Conservation (phyloP, 2,888 invertebrate genomes). For the Nesidiocoris tenuis region DNA sequence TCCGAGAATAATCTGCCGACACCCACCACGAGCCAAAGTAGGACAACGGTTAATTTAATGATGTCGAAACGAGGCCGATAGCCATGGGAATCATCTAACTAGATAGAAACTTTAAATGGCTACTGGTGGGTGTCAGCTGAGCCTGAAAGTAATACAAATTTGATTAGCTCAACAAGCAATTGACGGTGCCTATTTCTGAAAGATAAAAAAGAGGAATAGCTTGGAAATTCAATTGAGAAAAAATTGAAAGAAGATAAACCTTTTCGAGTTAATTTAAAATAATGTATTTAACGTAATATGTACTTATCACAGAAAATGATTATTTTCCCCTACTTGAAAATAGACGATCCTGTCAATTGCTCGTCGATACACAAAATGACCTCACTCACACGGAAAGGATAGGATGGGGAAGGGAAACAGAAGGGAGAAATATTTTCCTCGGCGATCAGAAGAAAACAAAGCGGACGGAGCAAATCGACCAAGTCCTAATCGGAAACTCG, state of each 20-base stretch:
- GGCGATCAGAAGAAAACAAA: constrained; percentile 4
- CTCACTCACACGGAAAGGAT: constrained; percentile 44
- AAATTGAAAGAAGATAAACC: too few relatives aligned
- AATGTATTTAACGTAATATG: too few relatives aligned
- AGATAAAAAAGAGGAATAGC: too few relatives aligned
- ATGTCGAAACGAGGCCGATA: neutral
- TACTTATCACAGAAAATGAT: too few relatives aligned
- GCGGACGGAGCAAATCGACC: constrained; percentile 4
- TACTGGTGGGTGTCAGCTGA: neutral
- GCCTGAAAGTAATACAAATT: neutral
- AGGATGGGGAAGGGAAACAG: neutral
- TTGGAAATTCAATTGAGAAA: too few relatives aligned
- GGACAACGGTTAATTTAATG: neutral
- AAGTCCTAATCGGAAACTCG: constrained; percentile 3
- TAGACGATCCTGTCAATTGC: constrained; percentile 1
- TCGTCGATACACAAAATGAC: constrained; percentile 34
- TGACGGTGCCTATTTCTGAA: too few relatives aligned
- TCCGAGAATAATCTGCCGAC: neutral
- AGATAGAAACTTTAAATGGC: too few relatives aligned
- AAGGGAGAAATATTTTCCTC: neutral
- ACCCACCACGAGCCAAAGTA: neutral
- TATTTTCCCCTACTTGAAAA: too few relatives aligned
- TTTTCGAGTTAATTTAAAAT: too few relatives aligned
- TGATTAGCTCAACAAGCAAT: neutral
- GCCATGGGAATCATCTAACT: neutral